Base-by-base conservation (phyloP, 2,797 vertebrate species). In the Oryzias sinensis region DNA sequence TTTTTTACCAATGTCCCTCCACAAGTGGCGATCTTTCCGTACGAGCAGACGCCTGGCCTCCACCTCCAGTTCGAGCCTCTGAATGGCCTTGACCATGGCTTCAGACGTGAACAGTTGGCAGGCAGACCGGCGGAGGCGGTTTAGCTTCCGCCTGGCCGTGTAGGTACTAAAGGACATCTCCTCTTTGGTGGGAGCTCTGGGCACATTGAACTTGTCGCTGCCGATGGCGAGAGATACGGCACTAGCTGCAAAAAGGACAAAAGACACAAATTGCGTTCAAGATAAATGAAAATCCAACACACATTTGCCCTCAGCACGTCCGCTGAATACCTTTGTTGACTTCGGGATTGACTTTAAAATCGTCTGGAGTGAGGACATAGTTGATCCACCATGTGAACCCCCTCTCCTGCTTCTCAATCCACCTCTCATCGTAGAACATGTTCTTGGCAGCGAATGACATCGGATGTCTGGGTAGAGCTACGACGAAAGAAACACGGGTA, bases 321-420 rank as follows among this genome's bases (percentile, higher is more conserved):
- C 1, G 18, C 0, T 9, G 33, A 37, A 37, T 86, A 98, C 97
- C 94, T 94, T 94, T 91, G 2, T 93, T 87, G 8, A 92, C 85
- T 57, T 90, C 92, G 1, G 93, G 94, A 87, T 91, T 93, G 20
- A 97, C 94, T 70, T 83, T 94, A 62, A 99, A 95, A 70, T 98
- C 95, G 63, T 98, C 96, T 0, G 97, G 96, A 0, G 96, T 99
- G 65, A 99, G 93, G 54, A 97, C 86, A 54, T 97, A 96, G 90
- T 99, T 99, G 54, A 99, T 84, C 97, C 97, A 98, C 94, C 96
- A 96, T 0, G 94, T 95, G 74, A 99, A 98, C 11, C 94, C 95
- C 15, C 90, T 86, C 63, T 99, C 94, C 73, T 98, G 96, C 83
- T 99, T 99, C 76, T 97, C 96, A 18, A 95, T 94, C 97, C 97